Base-by-base conservation (phyloP, 1,140 invertebrate genomes). In the Nasonia longicornis region DNA sequence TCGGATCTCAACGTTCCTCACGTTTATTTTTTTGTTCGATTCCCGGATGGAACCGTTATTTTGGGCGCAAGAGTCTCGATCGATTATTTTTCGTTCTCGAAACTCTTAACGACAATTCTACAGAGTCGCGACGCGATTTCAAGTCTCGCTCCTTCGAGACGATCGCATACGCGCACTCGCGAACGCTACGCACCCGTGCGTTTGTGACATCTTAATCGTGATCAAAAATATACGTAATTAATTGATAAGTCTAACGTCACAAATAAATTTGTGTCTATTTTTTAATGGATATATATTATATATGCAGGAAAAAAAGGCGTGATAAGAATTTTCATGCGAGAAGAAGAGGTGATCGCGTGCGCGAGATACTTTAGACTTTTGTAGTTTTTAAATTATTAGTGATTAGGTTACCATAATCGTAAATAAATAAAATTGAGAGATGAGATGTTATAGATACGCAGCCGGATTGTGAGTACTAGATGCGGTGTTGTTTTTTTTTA, bases 221-320 rank as follows among this genome's bases (percentile, higher is more conserved):
- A 91, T 91, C 86, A 89, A 84, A 83, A 71, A 90, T 89, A 91
- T 91, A 91, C 90, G 90, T 91, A 91, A 91, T 91, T 83, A 83
- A 77, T 70, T 45, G 4, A 77, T 83, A 83, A 90, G 89, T 83
- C 79, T 90, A 89, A 89, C 86, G 86, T 89, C 85, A 87, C 86
- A 87, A 87, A 88, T 85, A 88, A 86, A 88, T 87, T 88, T 89
- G 87, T 89, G 88, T 90, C 89, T 91, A 90, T 90, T 91, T 91
- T 90, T 90, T 89, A 90, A 90, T 85, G 83, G 84, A 82, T 64
- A 64, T 79, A 77, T 79, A 71, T 58, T 74, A 67, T 48, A 80
- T 48, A 75, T n/a, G 42, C 22, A n/a, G 48, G 29, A 42, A 64
- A 69, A 69, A 29, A 77, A 58, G 48, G 67, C 45, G 45, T 71